Evolutionary conservation across 2,113 vertebrate species (phyloP), one percentile per base, ranked within the genome.

Genomic region (Pelmatolapia mariae): DNA sequence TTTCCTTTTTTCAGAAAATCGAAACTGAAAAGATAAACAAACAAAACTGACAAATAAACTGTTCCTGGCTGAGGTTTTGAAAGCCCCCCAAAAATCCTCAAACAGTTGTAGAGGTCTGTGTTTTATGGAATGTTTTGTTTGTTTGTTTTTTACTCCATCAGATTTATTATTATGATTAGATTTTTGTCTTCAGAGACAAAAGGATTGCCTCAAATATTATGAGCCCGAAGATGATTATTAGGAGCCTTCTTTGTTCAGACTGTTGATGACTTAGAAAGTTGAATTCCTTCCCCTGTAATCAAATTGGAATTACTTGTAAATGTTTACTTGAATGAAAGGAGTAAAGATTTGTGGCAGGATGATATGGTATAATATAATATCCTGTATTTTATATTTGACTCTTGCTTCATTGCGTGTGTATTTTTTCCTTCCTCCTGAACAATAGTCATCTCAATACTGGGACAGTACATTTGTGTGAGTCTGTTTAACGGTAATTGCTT

Each of bases 401-500:
- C 13, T 7, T 13, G 2, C 80, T 54, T 85, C 45, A 63, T 33
- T 63, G 47, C 56, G 19, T 16, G n/a, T 52, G 12, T 45, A 6
- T 19, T 76, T 83, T 84, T 57, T 10, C 36, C 82, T 57, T 11
- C 54, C 24, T 53, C 68, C 12, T 43, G 15, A 82, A 59, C 29
- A 13, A 29, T 11, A 81, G 11, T 50, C 19, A 33, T 90, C 68
- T 40, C 22, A 56, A 12, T 80, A 45, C 38, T 57, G 11, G 63
- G 50, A 84, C 43, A 81, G 66, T 61, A 68, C 56, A 83, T 85
- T 66, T 53, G 26, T 24, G 22, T 18, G 5, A 89, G 71, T 86
- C 47, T 10, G 66, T 86, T 87, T 84, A 59, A 86, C 84, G 31
- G 53, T 73, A 85, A 87, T 87, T 86, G 24, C 68, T 81, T 83